Base-by-base conservation (phyloP, 2,797 vertebrate species). In the Novumbra hubbsi region DNA sequence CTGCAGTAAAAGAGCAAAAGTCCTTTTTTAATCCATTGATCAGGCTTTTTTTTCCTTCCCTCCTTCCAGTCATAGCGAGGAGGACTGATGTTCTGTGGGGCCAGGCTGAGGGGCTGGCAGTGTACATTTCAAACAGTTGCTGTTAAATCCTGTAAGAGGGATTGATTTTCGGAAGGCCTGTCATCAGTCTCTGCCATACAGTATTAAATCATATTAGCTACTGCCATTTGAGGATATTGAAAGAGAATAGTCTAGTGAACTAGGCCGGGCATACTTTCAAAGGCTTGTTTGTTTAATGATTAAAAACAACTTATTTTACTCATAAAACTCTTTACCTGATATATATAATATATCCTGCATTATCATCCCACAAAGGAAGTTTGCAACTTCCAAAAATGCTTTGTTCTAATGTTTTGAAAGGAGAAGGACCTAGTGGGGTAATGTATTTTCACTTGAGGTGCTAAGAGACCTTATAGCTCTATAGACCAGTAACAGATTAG, bases 171-270 rank as follows among this genome's bases (percentile, higher is more conserved):
- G 77, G 84, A 75, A 84, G 78, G 86, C 86, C 88, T 90, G 87
- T 88, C 87, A 78, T 90, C 88, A 87, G 87, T 86, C 81, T 89
- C 88, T 83, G 87, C 87, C 84, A 81, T 78, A 71, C 48, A 57
- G 92, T 89, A 89, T 89, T 77, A 93, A 93, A 93, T 91, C 86
- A 91, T 92, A 88, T 93, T 93, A 90, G 89, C 85, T 88, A 83
- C 91, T 88, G 89, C 83, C 78, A 87, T 90, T 85, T 64, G 84
- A 84, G 82, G 81, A 88, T 82, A 82, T 77, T 78, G 80, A 83
- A 60, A 71, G 66, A 77, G 86, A 89, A 84, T 86, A 86, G 85
- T 84, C 85, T 30, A 63, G 87, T 81, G 86, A 80, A 85, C 89
- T 88, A 62, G 76, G 74, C 71, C 76, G 85, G 85, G 89, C 86